Evolutionary conservation across 2,888 invertebrate species (phyloP), one percentile per base, ranked within the genome.

Genomic region (Lymantria dispar): DNA sequence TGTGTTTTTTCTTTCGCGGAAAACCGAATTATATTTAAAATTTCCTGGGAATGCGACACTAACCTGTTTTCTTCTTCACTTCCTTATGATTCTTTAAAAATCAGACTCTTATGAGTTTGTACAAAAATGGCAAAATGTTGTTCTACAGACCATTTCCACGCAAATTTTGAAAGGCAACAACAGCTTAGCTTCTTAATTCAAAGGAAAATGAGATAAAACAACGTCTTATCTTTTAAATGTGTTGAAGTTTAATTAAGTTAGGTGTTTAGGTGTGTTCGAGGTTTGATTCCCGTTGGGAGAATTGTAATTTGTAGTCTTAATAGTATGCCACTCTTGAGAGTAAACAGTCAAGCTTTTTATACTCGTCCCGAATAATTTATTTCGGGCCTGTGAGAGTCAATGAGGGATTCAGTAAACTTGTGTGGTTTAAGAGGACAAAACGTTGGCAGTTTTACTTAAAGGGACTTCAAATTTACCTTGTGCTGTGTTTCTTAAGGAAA

Each of bases 191-290:
- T 14, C 40, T 14, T 14, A 14, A 40, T 40, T 14, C 40, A 40
- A 14, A 22, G 46, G 46, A 54, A 56, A 53, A 48, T 11, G 14
- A 11, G 43, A 48, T 13, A 29, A 50, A 15, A 46, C 41, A 54
- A 54, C 47, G 43, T 47, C 43, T 52, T 22, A 45, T 45, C 47
- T 12, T 50, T 60, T 64, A 58, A 62, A 51, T 58, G 55, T 50
- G 51, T 57, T 54, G 62, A 71, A 77, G 67, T 75, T 77, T 72
- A 75, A 76, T 76, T 70, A 72, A 72, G 56, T 70, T 67, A 70
- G 74, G 71, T 72, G 71, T 68, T 70, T 60, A 62, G 60, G 51
- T 50, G 49, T 51, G 52, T 41, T 40, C 48, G 43, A 60, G 59
- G 53, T 70, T 68, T 67, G 64, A 70, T 61, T 61, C 72, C 68